Evolutionary conservation across 2,113 vertebrate genomes (phyloP).

Genomic region (Labeo catla): DNA sequence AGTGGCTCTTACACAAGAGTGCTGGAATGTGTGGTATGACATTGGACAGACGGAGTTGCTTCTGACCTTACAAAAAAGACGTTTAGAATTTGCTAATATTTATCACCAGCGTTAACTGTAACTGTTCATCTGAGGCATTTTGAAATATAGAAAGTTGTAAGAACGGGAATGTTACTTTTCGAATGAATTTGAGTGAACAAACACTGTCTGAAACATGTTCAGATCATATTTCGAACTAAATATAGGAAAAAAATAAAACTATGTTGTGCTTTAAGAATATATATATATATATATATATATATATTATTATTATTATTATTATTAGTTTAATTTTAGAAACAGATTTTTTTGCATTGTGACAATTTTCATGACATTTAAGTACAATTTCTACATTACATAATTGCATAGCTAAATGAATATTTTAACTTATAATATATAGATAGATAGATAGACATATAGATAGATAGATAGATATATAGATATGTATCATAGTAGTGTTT

Average conservation of each 20-base stretch:
- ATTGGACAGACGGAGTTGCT: conserved; percentile 46
- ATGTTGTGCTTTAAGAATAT: neutral
- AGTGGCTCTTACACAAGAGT: conserved; percentile 61
- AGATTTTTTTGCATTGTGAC: neutral
- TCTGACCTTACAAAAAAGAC: conserved; percentile 16
- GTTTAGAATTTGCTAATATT: neutral
- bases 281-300: no score
- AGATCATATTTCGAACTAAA: neutral
- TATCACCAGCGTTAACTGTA: neutral
- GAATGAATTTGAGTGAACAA: neutral
- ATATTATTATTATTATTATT: no score
- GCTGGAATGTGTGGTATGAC: conserved; percentile 62
- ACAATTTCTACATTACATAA: no score
- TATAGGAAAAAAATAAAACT: neutral
- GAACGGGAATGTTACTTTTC: neutral
- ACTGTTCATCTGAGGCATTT: neutral
- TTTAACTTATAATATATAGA: no score
- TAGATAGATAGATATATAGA: no score
- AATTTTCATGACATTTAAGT: neutral
- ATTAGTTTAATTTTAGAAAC: neutral
- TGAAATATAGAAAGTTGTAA: neutral
- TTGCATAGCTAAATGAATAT: no score
- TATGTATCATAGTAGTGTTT: no score
- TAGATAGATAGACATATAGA: no score
- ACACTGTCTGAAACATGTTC: neutral